Percentiles rank a stretch among this genome's conserved stretches.
These are phyloP conservation scores for Climacteris rufus DNA, from an alignment of 2,113 vertebrate genomes.

Conservation along the genomic window DNA sequence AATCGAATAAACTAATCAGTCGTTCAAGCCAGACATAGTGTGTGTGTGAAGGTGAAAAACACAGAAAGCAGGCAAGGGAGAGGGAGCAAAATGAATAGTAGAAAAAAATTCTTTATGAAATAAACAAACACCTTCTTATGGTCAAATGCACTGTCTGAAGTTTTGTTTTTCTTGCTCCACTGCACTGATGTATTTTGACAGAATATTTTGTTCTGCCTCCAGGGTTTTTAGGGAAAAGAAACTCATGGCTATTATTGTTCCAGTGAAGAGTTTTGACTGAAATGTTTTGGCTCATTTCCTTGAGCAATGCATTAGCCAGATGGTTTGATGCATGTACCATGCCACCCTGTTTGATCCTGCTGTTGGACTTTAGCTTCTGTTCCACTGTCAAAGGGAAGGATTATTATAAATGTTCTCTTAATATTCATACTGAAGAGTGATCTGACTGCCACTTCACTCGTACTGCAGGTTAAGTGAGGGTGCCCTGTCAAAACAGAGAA, in stretches of 20 bases:
- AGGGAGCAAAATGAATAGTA: not conserved
- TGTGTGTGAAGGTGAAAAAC: not conserved
- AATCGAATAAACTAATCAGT: not conserved
- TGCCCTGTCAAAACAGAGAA: not conserved
- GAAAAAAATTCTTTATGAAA: not conserved
- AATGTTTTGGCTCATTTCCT: conserved; percentile 46
- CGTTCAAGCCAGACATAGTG: not conserved
- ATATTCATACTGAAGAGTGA: not conserved
- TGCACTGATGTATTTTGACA: conserved; percentile 61
- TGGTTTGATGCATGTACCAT: conserved; percentile 28
- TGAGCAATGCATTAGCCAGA: conserved; percentile 49
- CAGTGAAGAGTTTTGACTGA: conserved; percentile 43
- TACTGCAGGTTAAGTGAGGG: conserved; percentile 11
- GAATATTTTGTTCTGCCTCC: conserved; percentile 59
- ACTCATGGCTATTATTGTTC: conserved; percentile 25
- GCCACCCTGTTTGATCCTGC: conserved; percentile 25
- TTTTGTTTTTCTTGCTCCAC: conserved; percentile 29
- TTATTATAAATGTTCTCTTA: not conserved
- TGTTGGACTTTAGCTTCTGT: conserved; percentile 14
- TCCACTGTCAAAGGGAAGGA: conserved; percentile 6
- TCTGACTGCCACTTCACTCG: not conserved
- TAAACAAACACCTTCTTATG: conserved; percentile 7
- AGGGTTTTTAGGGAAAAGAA: conserved; percentile 41
- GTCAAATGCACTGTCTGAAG: not conserved
- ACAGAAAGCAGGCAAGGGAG: not conserved